phyloP scores from a whole-genome alignment of 2,888 invertebrate genomes.

The Microplitis manilae region DNA sequence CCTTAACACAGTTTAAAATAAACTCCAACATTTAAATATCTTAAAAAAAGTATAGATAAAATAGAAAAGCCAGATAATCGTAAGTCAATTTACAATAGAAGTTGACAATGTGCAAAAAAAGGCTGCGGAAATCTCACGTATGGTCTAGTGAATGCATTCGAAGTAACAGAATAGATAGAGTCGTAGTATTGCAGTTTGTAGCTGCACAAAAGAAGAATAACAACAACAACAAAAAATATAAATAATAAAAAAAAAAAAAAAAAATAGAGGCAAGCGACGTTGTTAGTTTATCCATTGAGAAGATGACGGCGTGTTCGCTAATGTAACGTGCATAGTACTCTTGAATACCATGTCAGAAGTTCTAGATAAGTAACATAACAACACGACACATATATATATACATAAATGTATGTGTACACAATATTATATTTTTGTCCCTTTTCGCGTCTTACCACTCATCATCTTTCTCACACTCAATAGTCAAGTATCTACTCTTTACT shows the following conservation, averaged over 20 bases:
- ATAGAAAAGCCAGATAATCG: constrained; percentile 12
- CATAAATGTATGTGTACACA: background rate
- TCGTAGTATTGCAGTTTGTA: constrained; percentile 2
- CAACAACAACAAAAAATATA: background rate
- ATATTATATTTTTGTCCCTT: background rate
- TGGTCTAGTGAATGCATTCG: constrained; percentile 49
- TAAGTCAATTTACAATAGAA: constrained; percentile 23
- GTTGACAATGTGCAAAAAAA: constrained; percentile 26
- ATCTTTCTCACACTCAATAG: background rate
- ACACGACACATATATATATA: background rate
- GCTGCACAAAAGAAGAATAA: background rate
- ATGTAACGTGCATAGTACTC: constrained; percentile 44
- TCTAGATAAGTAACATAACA: constrained; percentile 39
- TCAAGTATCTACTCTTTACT: constrained; percentile 14
- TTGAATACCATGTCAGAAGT: constrained; percentile 54
- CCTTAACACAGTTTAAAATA: too few relatives aligned
- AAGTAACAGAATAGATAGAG: constrained; percentile 51
- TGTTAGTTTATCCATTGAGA: constrained; percentile 58
- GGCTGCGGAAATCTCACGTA: constrained; percentile 34
- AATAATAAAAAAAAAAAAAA: background rate
- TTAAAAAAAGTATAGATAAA: constrained; percentile 9
- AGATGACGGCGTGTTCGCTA: constrained; percentile 54
- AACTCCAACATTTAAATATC: too few relatives aligned
- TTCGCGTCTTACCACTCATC: constrained; percentile 14
- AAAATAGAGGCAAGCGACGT: constrained; percentile 21